These are phyloP conservation scores for Sepiola atlantica DNA, from an alignment of 2,888 invertebrate species.

Conservation along the genomic window DNA sequence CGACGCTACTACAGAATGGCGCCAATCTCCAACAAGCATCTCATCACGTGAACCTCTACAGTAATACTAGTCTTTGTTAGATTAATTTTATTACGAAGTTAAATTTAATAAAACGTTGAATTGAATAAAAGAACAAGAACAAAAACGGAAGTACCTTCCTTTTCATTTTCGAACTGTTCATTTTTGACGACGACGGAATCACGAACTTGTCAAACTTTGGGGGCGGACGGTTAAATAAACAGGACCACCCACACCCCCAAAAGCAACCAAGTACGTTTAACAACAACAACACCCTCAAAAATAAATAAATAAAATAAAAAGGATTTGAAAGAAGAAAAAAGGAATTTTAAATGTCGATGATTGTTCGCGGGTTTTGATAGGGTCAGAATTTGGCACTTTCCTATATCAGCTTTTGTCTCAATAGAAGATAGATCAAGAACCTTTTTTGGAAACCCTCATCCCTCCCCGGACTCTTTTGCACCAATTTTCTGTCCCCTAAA, in stretches of 20 bases:
- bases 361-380: neutral
- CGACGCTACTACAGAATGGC: too few species aligned
- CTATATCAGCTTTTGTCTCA: neutral
- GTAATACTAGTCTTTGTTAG: neutral
- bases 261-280: neutral
- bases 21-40: too few species aligned
- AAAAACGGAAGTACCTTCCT: conserved; percentile 2
- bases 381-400: neutral
- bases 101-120: neutral
- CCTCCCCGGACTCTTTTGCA: neutral
- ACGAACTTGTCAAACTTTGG: neutral
- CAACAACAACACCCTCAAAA: neutral
- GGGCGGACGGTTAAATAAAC: neutral
- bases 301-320: neutral
- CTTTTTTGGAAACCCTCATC: neutral
- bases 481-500: conserved; percentile 13
- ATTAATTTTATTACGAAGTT: neutral
- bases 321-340: neutral
- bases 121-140: neutral
- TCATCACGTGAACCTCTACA: too few species aligned
- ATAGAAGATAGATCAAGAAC: neutral
- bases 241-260: neutral
- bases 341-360: neutral
- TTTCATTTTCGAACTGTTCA: neutral
- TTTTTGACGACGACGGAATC: neutral